These are phyloP conservation scores for Mustela nigripes DNA, from an alignment of 2,113 vertebrate genomes.

Conservation along the genomic window DNA sequence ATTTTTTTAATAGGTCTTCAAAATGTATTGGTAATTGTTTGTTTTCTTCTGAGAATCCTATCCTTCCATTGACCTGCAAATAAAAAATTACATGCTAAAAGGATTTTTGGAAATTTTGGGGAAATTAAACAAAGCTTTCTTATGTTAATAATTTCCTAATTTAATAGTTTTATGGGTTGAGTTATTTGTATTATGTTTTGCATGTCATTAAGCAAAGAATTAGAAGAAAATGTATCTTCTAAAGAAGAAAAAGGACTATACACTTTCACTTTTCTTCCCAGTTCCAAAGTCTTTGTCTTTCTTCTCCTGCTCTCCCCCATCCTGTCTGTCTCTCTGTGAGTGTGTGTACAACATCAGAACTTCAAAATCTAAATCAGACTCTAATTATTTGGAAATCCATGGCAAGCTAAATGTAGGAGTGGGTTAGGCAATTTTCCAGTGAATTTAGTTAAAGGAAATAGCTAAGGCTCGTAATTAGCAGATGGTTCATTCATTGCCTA, in stretches of 20 bases:
- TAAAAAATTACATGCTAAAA: not conserved
- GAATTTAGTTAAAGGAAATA: conserved; percentile 51
- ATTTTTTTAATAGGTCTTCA: not conserved
- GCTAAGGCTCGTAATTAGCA: conserved; percentile 1
- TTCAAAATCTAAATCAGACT: not conserved
- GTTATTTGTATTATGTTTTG: not conserved
- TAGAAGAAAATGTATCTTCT: not conserved
- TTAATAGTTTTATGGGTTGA: not conserved
- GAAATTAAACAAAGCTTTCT: conserved; percentile 9
- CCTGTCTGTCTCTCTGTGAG: not conserved
- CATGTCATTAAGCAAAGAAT: not conserved
- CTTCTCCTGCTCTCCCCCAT: not conserved
- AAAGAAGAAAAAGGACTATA: not conserved
- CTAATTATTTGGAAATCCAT: conserved; percentile 10
- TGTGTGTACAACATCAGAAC: not conserved
- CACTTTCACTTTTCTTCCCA: not conserved
- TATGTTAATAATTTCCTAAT: conserved; percentile 25
- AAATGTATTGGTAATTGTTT: not conserved
- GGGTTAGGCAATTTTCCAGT: conserved; percentile 33
- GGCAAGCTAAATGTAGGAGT: not conserved
- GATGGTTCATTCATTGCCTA: not conserved
- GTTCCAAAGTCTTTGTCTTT: not conserved
- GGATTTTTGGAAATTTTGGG: not conserved
- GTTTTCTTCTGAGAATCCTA: not conserved
- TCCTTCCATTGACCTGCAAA: not conserved